These are phyloP conservation scores for Phrynocephalus versicolor DNA, from an alignment of 2,113 vertebrate genomes.

Conservation along the genomic window DNA sequence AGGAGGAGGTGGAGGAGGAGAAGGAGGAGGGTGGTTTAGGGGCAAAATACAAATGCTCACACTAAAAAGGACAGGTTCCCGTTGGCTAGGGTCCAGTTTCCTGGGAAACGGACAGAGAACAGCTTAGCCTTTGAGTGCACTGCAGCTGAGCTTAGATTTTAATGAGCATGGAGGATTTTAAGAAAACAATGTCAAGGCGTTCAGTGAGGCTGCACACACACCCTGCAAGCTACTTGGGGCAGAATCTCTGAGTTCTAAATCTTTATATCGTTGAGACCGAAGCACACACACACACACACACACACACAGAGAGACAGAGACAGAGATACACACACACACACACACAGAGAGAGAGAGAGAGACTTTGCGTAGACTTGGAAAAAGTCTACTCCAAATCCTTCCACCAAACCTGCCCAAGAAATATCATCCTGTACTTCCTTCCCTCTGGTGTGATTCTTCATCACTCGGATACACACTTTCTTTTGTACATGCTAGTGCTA, in stretches of 20 bases:
- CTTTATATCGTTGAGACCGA: not conserved
- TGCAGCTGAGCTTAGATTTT: conserved; percentile 53
- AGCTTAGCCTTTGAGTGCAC: conserved; percentile 44
- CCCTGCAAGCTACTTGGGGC: conserved; percentile 38
- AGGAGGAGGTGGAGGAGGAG: conserved; percentile 7
- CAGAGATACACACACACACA: too few species aligned
- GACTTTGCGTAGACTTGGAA: not conserved
- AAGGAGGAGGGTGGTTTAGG: conserved; percentile 7
- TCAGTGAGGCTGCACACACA: conserved; percentile 6
- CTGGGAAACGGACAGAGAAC: conserved; percentile 55
- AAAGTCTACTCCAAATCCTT: too few species aligned
- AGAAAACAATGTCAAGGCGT: conserved; percentile 23
- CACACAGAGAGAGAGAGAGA: not conserved
- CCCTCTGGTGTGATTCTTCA: not conserved
- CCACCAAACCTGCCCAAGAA: not conserved
- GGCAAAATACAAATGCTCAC: conserved; percentile 35
- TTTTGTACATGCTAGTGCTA: not conserved
- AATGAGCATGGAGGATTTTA: conserved; percentile 27
- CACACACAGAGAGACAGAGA: not conserved
- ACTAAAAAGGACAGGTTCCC: conserved; percentile 33
- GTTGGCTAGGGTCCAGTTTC: conserved; percentile 50
- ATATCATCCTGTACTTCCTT: not conserved
- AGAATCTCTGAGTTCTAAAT: conserved; percentile 9
- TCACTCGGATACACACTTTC: not conserved
- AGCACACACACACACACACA: too few species aligned